Evolutionary conservation across 2,888 invertebrate species (phyloP).

Genomic region (Disparrhopalites patrizii): DNA sequence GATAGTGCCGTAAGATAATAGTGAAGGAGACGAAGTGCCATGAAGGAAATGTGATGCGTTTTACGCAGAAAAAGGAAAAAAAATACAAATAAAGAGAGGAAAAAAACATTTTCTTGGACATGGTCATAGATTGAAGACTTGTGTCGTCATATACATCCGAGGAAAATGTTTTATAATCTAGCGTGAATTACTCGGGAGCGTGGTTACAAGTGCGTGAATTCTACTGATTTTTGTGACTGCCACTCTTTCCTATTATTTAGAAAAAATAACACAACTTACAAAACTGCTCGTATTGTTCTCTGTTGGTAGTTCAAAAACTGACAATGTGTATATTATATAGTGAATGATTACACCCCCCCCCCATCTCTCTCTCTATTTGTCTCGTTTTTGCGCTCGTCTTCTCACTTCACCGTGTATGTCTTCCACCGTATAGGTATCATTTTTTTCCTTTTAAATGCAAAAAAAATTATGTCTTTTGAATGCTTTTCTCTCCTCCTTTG

Average conservation of each 20-base stretch:
- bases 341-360: no score
- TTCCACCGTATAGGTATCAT: no score
- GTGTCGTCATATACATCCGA: slow-evolving; percentile 22
- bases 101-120: slow-evolving; percentile 21
- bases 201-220: slow-evolving; percentile 29
- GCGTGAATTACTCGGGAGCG: slow-evolving; percentile 27
- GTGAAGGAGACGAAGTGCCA: slow-evolving; percentile 12
- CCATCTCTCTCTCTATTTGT: no score
- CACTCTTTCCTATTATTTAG: slow-evolving; percentile 10
- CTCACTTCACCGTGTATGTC: no score
- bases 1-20: slow-evolving; percentile 11
- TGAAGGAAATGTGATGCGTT: slow-evolving; percentile 17
- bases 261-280: no score
- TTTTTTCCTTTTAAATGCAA: no score
- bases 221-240: slow-evolving; percentile 12
- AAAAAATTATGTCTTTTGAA: no score
- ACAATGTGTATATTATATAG: no score
- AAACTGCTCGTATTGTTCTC: no score
- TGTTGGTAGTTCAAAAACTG: no score
- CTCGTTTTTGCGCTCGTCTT: no score
- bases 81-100: not conserved
- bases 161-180: slow-evolving; percentile 29
- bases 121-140: slow-evolving; percentile 21
- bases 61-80: not conserved
- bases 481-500: no score